Base-by-base conservation (phyloP, 2,888 invertebrate genomes). In the Rhingia campestris region DNA sequence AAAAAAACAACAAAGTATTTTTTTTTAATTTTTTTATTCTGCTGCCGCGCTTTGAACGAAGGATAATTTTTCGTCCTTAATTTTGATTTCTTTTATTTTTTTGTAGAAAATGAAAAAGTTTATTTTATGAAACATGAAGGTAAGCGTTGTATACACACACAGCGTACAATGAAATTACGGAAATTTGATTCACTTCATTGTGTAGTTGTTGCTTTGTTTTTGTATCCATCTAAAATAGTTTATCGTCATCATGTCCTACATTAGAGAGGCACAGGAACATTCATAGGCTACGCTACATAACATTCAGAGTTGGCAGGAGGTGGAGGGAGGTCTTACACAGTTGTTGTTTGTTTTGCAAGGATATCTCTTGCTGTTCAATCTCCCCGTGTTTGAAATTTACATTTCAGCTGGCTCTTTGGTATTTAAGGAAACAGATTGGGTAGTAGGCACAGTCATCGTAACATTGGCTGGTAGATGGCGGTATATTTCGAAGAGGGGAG, bases 171-270 rank as follows among this genome's bases (percentile, higher is more conserved):
- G 61, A 84, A 84, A 84, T 84, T 80, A 84, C 80, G 80, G 80
- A 84, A 84, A 80, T 84, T 84, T 84, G 84, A 84, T 84, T 84
- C 74, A 84, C 84, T 84, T 80, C 80, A 74, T 79, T 79, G 67
- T 82, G 72, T 69, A 73, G 66, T 81, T 77, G 59, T 82, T 77
- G 35, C 70, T 66, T 47, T 72, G 59, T 81, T 70, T 72, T 22
- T 41, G 70, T 77, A 69, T 80, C 75, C 86, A 86, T 86, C 86
- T 86, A 86, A 87, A 87, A 87, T 87, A 87, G 87, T 87, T 87
- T 87, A 87, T 87, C 86, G 87, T 86, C 86, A 81, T 86, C 85
- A 86, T 87, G 84, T 80, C 74, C 73, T 81, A 72, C 80, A 86
- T 86, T 74, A 77, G 77, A 84, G 74, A 61, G 53, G 61, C 76